phyloP scores from a whole-genome alignment of 2,113 vertebrate species.

The Fulmarus glacialis region DNA sequence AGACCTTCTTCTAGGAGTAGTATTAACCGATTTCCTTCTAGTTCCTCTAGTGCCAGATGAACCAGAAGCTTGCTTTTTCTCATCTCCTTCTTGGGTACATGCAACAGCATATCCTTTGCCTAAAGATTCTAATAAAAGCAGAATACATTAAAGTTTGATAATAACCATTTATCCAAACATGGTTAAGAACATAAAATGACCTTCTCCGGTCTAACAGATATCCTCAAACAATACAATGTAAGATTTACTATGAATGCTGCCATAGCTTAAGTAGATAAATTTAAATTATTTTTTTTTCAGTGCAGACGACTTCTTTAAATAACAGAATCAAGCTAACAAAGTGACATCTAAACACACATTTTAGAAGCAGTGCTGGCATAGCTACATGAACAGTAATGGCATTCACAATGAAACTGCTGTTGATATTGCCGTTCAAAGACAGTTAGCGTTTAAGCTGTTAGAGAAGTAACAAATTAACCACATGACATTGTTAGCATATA shows the following conservation, averaged over 20 bases:
- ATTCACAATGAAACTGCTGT: not conserved
- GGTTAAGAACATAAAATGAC: not conserved
- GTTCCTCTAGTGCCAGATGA: constrained; percentile 85
- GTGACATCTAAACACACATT: not conserved
- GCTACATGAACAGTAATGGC: not conserved
- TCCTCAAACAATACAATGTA: not conserved
- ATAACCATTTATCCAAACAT: not conserved
- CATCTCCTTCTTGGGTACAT: constrained; percentile 88
- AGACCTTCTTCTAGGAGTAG: constrained; percentile 83
- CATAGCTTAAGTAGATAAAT: not conserved
- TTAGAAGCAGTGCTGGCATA: rapidly evolving
- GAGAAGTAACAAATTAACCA: not conserved
- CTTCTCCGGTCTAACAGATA: not conserved
- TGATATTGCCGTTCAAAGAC: not conserved
- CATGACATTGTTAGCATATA: not conserved
- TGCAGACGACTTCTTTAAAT: not conserved
- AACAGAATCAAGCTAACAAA: not conserved
- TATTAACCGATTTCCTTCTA: constrained; percentile 79
- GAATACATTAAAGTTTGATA: not conserved
- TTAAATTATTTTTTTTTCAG: not conserved
- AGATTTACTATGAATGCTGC: not conserved
- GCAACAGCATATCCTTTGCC: constrained; percentile 84
- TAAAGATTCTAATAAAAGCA: constrained; percentile 78
- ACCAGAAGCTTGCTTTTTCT: constrained; percentile 85
- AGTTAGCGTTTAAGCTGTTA: not conserved